Percentiles rank a stretch among this genome's conserved stretches.
These are phyloP conservation scores for Lamprologus callipterus DNA, from an alignment of 2,113 vertebrate genomes.

Conservation along the genomic window DNA sequence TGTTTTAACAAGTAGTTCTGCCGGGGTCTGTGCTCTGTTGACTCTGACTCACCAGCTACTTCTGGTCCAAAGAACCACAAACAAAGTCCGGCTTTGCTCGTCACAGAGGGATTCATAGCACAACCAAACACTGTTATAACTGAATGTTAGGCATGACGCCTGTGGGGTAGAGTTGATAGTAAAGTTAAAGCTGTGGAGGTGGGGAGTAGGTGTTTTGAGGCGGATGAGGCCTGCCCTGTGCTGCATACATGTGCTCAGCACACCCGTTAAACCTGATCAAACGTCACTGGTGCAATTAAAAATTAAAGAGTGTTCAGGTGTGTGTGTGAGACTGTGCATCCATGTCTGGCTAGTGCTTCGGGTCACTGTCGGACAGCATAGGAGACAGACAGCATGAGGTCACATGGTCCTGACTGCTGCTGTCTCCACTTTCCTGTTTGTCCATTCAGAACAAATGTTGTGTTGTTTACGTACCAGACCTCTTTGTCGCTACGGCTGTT, in stretches of 20 bases:
- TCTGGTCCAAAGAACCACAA: conserved; percentile 26
- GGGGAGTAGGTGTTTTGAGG: background rate
- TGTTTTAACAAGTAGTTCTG: conserved; percentile 54
- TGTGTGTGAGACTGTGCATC: background rate
- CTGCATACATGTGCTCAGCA: background rate
- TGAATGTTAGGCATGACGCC: conserved; percentile 9
- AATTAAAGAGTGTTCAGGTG: background rate
- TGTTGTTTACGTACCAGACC: conserved; percentile 31
- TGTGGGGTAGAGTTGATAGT: background rate
- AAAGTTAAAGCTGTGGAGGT: background rate
- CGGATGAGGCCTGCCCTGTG: background rate
- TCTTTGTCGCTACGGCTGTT: background rate
- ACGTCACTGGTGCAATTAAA: conserved; percentile 15
- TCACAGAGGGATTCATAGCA: background rate
- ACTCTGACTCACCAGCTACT: conserved; percentile 51
- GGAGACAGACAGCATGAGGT: conserved; percentile 30
- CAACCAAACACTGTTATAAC: conserved; percentile 35
- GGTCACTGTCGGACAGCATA: conserved; percentile 19
- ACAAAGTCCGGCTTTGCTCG: background rate
- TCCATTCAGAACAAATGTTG: conserved; percentile 29
- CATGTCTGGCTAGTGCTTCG: background rate
- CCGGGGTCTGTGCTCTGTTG: conserved; percentile 12
- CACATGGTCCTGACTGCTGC: conserved; percentile 23
- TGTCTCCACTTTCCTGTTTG: conserved; percentile 44
- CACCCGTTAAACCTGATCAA: background rate